Evolutionary conservation across 2,797 vertebrate genomes (phyloP).

Genomic region (Stomatorhinus walkeri): DNA sequence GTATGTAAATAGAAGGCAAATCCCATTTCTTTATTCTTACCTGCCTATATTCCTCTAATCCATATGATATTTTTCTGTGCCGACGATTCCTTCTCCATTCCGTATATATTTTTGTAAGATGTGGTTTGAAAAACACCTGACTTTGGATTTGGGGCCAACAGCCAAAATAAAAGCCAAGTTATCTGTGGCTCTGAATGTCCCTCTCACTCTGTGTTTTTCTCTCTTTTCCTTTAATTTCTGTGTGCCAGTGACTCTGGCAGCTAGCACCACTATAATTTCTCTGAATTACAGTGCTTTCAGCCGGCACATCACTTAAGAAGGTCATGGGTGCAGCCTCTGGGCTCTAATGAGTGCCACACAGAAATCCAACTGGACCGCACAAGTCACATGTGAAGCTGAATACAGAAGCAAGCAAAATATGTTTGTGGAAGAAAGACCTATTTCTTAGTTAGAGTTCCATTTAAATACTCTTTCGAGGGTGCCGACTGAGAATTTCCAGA

Average conservation of each 20-base stretch:
- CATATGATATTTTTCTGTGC: background rate
- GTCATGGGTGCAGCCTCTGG: conserved; percentile 6
- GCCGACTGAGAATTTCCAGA: background rate
- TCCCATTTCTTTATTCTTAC: background rate
- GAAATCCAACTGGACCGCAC: background rate
- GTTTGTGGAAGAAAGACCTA: background rate
- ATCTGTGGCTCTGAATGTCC: background rate
- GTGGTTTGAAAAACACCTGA: background rate
- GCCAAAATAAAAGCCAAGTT: background rate
- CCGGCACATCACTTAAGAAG: background rate
- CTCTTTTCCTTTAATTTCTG: background rate
- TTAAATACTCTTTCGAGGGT: background rate
- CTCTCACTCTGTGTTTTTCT: background rate
- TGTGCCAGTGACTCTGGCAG: background rate
- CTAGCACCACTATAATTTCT: conserved; percentile 8
- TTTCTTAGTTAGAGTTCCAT: background rate
- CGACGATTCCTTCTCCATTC: background rate
- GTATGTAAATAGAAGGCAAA: background rate
- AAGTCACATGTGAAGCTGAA: background rate
- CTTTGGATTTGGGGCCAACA: background rate
- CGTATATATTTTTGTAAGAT: background rate
- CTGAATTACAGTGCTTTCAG: conserved; percentile 20
- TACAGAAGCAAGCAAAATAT: background rate
- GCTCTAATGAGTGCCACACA: background rate
- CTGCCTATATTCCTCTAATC: background rate